Evolutionary conservation across 2,888 invertebrate species (phyloP).

Genomic region (Trilocha varians): DNA sequence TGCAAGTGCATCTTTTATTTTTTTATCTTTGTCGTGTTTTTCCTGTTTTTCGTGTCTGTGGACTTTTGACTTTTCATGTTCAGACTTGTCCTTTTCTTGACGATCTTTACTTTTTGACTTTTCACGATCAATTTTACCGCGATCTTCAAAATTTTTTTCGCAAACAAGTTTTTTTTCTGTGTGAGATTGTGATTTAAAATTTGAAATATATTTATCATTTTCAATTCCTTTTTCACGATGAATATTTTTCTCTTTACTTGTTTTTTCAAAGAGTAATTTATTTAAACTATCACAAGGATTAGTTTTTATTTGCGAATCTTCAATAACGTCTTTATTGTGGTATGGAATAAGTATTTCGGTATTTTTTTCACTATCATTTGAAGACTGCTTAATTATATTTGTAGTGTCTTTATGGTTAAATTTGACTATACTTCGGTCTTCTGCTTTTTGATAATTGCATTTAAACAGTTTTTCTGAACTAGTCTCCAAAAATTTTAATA

Average conservation of each 20-base stretch:
- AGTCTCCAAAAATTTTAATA: conserved; percentile 32
- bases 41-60: conserved; percentile 1
- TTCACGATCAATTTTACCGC: conserved; percentile 52
- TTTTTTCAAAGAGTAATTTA: conserved; percentile 21
- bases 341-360: conserved; percentile 29
- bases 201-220: conserved; percentile 38
- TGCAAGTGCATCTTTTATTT: conserved; percentile 29
- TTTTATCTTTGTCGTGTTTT: conserved; percentile 42
- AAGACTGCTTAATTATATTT: conserved; percentile 1
- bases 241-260: conserved; percentile 51
- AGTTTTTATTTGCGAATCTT: conserved; percentile 23
- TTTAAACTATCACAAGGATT: neutral
- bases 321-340: conserved; percentile 37
- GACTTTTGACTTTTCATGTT: conserved; percentile 15
- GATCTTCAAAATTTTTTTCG: conserved; percentile 53
- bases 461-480: conserved; percentile 29
- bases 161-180: conserved; percentile 38
- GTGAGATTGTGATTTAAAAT: conserved; percentile 23
- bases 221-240: conserved; percentile 52
- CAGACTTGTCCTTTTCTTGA: conserved; percentile 53
- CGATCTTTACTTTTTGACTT: conserved; percentile 47
- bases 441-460: conserved; percentile 31
- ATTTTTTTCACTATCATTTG: conserved; percentile 24
- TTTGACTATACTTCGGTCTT: conserved; percentile 24
- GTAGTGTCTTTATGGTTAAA: conserved; percentile 15